Evolutionary conservation across 2,888 invertebrate species (phyloP), one percentile per base, ranked within the genome.

Genomic region (Philaethria dido): DNA sequence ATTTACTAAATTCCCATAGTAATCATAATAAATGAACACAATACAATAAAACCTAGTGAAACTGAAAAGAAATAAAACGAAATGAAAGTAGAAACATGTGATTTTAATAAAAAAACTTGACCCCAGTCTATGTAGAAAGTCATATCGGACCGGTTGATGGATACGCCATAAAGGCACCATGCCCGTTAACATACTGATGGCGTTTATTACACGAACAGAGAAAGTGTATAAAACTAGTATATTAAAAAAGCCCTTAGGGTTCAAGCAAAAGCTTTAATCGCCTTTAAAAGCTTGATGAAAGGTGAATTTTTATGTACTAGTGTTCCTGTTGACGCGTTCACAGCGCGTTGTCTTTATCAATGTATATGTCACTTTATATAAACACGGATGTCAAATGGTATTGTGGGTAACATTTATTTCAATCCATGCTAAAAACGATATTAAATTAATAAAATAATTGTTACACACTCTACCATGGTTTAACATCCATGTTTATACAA

Each of bases 121-220:
- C 71, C 66, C 45, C 44, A 60, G 61, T 9, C 54, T 47, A 66
- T 45, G 55, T 66, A 69, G 70, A 69, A 71, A 71, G 70, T 64
- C 55, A 64, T 64, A 62, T 62, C 33, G 33, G 64, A 71, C 71
- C 66, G 71, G 69, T 66, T 54, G 63, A 64, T 68, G 60, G 64
- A 42, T 52, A 22, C 65, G 45, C 62, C 48, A 62, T 66, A 62
- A 57, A 60, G 20, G 44, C 57, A 29, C 66, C 62, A 66, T 66
- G 55, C 54, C 36, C 48, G 66, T 44, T 60, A 48, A 59, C 55
- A 29, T 29, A 42, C 36, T 57, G 25, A 42, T 66, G 42, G 22
- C 13, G 55, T 55, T 62, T 66, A 60, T 62, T 57, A 57, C 62
- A 45, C 20, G 18, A 54, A 52, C 22, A 18, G 62, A 66, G 66